These are phyloP conservation scores for Phalacrocorax pelagicus DNA, from an alignment of 2,113 vertebrate species.

Conservation along the genomic window DNA sequence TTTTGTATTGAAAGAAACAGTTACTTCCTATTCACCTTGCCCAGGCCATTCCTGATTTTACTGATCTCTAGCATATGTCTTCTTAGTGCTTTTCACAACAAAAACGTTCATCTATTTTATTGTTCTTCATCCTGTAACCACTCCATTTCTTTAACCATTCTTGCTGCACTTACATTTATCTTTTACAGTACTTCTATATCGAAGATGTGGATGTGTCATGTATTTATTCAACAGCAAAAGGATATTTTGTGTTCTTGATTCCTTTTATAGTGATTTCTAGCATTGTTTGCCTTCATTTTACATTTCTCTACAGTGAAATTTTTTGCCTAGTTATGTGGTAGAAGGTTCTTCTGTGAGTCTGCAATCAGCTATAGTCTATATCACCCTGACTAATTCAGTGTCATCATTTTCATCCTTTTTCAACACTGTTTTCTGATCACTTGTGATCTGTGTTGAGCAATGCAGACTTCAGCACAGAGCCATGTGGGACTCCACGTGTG, in stretches of 20 bases:
- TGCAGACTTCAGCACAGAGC: background rate
- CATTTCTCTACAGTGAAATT: background rate
- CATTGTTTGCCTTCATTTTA: background rate
- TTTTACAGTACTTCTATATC: background rate
- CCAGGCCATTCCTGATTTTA: background rate
- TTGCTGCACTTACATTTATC: background rate
- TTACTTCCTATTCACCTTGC: background rate
- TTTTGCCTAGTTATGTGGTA: background rate
- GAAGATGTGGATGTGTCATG: background rate
- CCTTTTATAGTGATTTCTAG: background rate
- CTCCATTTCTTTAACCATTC: background rate
- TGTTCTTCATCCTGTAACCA: background rate
- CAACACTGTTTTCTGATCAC: background rate
- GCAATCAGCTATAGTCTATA: background rate
- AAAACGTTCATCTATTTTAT: background rate
- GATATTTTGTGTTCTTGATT: background rate
- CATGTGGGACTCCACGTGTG: background rate
- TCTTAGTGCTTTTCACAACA: background rate
- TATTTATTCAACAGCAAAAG: background rate
- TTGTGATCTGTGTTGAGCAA: background rate
- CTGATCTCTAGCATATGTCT: background rate
- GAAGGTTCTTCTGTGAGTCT: background rate
- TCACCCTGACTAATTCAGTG: background rate
- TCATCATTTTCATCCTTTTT: background rate
- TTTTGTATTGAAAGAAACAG: background rate